Conservation (phyloP, 2,888 invertebrate species). For the Noctua comes region DNA sequence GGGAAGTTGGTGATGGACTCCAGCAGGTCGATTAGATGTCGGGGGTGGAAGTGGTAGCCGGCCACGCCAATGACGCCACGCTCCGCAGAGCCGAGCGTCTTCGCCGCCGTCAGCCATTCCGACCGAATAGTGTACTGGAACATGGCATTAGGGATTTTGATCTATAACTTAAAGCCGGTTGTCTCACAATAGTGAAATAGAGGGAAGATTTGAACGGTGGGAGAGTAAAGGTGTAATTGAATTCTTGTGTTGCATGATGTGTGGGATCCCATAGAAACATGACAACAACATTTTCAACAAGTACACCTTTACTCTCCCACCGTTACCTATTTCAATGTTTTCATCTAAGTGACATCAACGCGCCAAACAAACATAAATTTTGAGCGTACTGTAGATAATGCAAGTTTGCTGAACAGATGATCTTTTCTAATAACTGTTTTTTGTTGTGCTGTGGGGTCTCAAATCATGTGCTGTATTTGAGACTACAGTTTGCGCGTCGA, state of each 20-base stretch:
- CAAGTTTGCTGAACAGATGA: background rate
- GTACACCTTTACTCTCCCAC: no score
- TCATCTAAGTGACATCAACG: background rate
- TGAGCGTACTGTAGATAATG: background rate
- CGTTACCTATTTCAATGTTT: background rate
- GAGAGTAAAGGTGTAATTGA: background rate
- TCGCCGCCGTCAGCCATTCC: slow-evolving; percentile 85
- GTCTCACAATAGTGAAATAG: background rate
- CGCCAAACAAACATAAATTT: background rate
- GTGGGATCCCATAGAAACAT: background rate
- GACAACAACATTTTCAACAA: background rate
- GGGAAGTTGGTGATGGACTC: slow-evolving; percentile 77
- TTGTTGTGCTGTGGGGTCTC: background rate
- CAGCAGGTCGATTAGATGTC: slow-evolving; percentile 81
- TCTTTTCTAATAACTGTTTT: background rate
- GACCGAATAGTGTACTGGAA: slow-evolving; percentile 77
- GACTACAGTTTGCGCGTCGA: background rate
- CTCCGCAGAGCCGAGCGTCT: slow-evolving; percentile 74
- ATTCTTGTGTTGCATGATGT: background rate
- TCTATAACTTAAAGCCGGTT: background rate
- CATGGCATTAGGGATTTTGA: background rate
- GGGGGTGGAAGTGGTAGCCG: slow-evolving; percentile 85
- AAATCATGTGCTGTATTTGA: background rate
- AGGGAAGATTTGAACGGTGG: background rate
- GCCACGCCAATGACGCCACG: slow-evolving; percentile 83